Base-by-base conservation (phyloP, 2,888 invertebrate genomes). In the Hypolimnas misippus region DNA sequence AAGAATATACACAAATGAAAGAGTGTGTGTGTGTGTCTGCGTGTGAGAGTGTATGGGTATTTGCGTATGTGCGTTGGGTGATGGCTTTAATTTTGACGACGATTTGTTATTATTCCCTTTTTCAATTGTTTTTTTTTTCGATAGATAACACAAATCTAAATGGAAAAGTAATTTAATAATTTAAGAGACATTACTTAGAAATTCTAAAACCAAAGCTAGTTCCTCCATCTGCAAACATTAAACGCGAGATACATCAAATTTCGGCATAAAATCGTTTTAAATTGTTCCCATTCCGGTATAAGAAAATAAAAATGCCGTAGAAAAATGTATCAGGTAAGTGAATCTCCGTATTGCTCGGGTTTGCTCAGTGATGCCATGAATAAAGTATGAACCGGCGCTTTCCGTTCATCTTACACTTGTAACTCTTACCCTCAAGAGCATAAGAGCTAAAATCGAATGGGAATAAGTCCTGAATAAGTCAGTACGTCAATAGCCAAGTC, bases 281-380 rank as follows among this genome's bases (percentile, higher is more conserved):
- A 46, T 46, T 21, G 21, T 21, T 46, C 10, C 44, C 5, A 16
- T 33, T 33, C 33, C 10, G 17, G 17, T n/a, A 33, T 17, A 31
- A 16, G 33, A 52, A 46, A 46, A 46, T 46, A n/a, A 57, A 53
- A 51, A 56, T 31, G 29, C 14, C 35, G 53, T 40, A 58, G 49
- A 42, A 49, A 63, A 57, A 54, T 54, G 57, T 57, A 63, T 63
- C 57, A 63, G 21, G 57, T 57, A 63, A 63, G 62, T 63, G 62
- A 62, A 62, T 62, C 61, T 51, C 62, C 56, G 52, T 62, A 57
- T 62, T 62, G 57, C 52, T 46, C 56, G 62, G 51, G 52, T 57
- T 62, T 62, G 62, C 44, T 52, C 62, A 51, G 49, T 46, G 54
- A 56, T 29, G 50, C 58, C 57, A 62, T 67, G 64, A 64, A 67